Conservation (phyloP, 2,888 invertebrate genomes). For the Clanis bilineata region DNA sequence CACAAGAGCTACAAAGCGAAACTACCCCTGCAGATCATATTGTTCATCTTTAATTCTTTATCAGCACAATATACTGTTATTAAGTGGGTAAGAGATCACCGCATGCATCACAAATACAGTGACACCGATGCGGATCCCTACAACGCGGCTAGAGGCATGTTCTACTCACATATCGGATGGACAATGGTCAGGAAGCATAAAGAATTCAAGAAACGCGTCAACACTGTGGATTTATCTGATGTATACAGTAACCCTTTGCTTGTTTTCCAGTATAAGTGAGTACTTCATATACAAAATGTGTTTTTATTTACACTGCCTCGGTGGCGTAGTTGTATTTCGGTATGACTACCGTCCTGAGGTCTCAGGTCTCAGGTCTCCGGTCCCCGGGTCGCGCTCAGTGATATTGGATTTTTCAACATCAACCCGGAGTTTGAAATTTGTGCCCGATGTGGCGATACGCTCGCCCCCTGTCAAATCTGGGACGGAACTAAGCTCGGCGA, state of each 20-base stretch:
- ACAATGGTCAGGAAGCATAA: slow-evolving; percentile 88
- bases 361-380: too few species aligned
- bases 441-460: too few species aligned
- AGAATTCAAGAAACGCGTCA: slow-evolving; percentile 86
- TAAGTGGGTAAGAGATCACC: slow-evolving; percentile 84
- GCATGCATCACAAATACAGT: slow-evolving; percentile 87
- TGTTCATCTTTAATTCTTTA: too few species aligned
- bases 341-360: too few species aligned
- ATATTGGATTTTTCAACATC: too few species aligned
- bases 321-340: too few species aligned
- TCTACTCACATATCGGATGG: slow-evolving; percentile 94
- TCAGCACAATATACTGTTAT: slow-evolving; percentile 81
- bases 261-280: slow-evolving; percentile 86
- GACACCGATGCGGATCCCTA: slow-evolving; percentile 80
- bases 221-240: slow-evolving; percentile 86
- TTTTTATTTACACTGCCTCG: neutral
- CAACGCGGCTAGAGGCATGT: slow-evolving; percentile 89
- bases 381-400: too few species aligned
- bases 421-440: too few species aligned
- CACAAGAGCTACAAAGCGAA: neutral
- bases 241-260: slow-evolving; percentile 86
- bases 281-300: slow-evolving; percentile 19
- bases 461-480: too few species aligned
- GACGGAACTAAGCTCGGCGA: too few species aligned
- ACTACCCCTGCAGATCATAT: neutral